Base-by-base conservation (phyloP, 1,140 invertebrate species). In the Zaprionus taronus region DNA sequence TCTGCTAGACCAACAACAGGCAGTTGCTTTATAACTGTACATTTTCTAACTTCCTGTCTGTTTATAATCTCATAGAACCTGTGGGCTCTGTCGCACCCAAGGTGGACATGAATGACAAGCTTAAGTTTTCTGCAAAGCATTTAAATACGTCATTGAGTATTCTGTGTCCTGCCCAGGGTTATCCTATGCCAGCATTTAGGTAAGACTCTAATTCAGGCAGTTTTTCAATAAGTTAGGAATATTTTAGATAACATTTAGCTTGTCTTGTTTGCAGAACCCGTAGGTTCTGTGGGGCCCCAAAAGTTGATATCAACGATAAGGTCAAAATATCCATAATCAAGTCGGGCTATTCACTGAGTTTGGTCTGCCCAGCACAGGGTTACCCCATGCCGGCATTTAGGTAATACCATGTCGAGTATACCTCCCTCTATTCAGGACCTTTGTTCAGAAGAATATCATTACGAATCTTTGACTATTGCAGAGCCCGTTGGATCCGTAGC, bases 291-390 rank as follows among this genome's bases (percentile, higher is more conserved):
- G 38, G 93, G 38, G 93, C 93, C 65, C 94, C 94, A 60, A 94
- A 93, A 79, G 93, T 95, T 69, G 93, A 93, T 94, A 72, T 93
- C 87, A 75, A 76, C 66, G 51, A 79, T 65, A 67, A 89, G 83
- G 71, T 90, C 22, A 61, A 74, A 77, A 67, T 83, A 94, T 47
- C 83, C 17, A 64, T 91, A 6, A 79, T 75, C 57, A 73, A 72
- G 17, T 26, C 49, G 12, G 58, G 49, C 3, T 6, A 75, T 20
- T 66, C 76, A 4, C 24, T 93, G 83, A 57, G 76, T 96, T 68
- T 93, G 95, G 41, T 93, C 91, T 96, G 95, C 85, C 96, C 95
- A 92, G 95, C 95, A 62, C 96, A 96, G 93, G 95, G 94, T 53
- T 96, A 94, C 92, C 96, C 96, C 69, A 94, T 94, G 83, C 94